These are phyloP conservation scores for Setipinna tenuifilis DNA, from an alignment of 2,797 vertebrate genomes.

Conservation along the genomic window DNA sequence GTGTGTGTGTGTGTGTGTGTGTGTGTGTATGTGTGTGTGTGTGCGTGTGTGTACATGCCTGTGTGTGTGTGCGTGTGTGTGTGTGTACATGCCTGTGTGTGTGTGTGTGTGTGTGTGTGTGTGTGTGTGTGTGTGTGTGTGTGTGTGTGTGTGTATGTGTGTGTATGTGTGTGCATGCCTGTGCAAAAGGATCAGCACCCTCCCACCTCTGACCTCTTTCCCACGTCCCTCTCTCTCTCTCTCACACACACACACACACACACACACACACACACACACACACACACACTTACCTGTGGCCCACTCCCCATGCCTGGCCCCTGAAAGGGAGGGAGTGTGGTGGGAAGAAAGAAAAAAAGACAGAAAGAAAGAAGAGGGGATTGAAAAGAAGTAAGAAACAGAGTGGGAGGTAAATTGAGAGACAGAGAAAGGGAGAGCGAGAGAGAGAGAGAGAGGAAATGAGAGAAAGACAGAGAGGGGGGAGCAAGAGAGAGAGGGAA, in stretches of 20 bases:
- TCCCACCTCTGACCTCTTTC: neutral
- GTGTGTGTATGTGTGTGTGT: neutral
- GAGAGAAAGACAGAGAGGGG: slow-evolving; percentile 15
- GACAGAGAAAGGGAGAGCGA: slow-evolving; percentile 15
- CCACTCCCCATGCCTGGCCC: neutral
- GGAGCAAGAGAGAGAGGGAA: slow-evolving; percentile 21
- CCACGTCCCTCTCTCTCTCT: neutral
- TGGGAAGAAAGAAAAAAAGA: neutral
- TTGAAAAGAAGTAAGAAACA: neutral
- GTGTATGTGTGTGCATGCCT: slow-evolving; percentile 42
- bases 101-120: neutral
- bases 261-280: neutral
- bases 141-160: slow-evolving; percentile 49
- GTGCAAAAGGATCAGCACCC: neutral
- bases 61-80: neutral
- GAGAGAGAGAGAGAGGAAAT: neutral
- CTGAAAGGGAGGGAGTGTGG: neutral
- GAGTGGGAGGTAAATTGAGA: slow-evolving; percentile 27
- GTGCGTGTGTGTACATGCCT: neutral
- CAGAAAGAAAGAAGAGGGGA: neutral
- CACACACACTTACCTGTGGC: neutral
- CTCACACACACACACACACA: neutral
- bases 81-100: slow-evolving; percentile 25
- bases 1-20: neutral
- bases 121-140: neutral